Conservation (phyloP, 2,113 vertebrate species). For the Nothocercus nigrocapillus region DNA sequence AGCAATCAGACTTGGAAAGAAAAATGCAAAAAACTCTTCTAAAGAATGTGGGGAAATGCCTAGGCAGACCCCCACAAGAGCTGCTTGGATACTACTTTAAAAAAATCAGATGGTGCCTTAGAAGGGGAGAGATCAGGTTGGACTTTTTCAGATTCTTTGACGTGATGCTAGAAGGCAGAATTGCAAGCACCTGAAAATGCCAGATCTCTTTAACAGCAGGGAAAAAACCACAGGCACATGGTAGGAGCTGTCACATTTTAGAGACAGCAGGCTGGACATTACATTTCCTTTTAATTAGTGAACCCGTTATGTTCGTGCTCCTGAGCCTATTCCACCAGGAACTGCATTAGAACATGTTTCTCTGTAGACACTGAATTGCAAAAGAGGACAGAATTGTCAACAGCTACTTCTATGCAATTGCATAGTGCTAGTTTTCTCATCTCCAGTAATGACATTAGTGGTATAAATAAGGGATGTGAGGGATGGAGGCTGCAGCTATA, state of each 20-base stretch:
- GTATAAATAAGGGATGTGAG: neutral
- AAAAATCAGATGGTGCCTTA: neutral
- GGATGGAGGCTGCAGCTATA: neutral
- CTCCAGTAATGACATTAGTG: neutral
- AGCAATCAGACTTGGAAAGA: neutral
- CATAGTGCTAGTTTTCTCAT: neutral
- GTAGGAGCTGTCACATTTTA: neutral
- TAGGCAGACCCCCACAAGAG: neutral
- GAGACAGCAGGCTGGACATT: neutral
- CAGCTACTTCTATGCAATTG: neutral
- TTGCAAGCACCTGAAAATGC: neutral
- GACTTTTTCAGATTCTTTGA: neutral
- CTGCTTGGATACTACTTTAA: neutral
- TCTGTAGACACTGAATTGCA: neutral
- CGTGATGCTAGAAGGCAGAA: neutral
- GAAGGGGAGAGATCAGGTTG: neutral
- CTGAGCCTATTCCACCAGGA: neutral
- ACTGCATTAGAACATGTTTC: neutral
- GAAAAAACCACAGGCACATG: neutral
- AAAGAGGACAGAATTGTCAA: neutral
- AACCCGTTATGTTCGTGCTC: neutral
- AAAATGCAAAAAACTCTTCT: neutral
- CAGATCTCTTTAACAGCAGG: neutral
- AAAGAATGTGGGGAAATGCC: neutral
- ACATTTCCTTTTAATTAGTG: conserved; percentile 18